Base-by-base conservation (phyloP, 2,113 vertebrate species). In the Limnothrissa miodon region DNA sequence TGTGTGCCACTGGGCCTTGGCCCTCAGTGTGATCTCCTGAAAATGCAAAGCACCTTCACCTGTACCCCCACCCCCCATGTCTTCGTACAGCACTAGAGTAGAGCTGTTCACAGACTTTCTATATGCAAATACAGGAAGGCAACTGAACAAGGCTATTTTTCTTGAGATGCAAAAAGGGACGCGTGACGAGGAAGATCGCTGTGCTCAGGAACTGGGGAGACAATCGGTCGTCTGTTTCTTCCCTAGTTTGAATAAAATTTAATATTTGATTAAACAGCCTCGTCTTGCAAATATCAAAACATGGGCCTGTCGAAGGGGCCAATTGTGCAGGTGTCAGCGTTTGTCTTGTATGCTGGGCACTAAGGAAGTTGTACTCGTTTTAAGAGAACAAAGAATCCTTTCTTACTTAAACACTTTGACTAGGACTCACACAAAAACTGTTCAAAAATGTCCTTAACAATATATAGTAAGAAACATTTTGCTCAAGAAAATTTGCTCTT, bases 151-250 rank as follows among this genome's bases (percentile, higher is more conserved):
- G 93, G 93, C 93, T 95, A 93, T 93, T 95, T 96, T 95, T 95
- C 95, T 96, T 95, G 94, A 94, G 94, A 97, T 97, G 96, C 95
- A 97, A 96, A 96, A 90, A 95, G 89, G 91, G 66, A 89, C 92
- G 92, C 86, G 80, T 88, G 93, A 94, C 93, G 95, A 96, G 93
- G 93, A 95, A 92, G 93, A 91, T 87, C 91, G 80, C 6, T 89
- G 87, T 91, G 91, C 48, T 42, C 84, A 56, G 59, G 80, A 79
- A 78, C 42, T 79, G 86, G 82, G 85, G 91, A 95, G 93, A 94
- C 94, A 94, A 95, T 92, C 95, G 91, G 87, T 92, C 94, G 92
- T 89, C 92, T 93, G 93, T 94, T 95, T 94, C 93, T 95, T 95
- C 91, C 51, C 82, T 82, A 86, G 96, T 96, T 95, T 96, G 94